Evolutionary conservation across 2,797 vertebrate genomes (phyloP).

Genomic region (Aplochiton taeniatus): DNA sequence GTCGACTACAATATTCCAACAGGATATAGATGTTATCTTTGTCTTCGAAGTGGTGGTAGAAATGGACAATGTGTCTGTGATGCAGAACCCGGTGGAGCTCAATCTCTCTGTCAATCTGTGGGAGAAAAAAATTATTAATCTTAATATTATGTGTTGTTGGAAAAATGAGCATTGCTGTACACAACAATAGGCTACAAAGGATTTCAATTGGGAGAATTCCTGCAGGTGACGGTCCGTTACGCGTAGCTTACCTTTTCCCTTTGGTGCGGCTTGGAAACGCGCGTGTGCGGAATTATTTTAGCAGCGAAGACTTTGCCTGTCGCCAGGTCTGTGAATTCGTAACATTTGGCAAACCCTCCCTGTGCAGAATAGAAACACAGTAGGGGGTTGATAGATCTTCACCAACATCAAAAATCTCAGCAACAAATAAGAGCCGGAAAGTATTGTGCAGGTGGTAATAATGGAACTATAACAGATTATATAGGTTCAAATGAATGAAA

Average conservation of each 20-base stretch:
- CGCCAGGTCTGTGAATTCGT: slow-evolving; percentile 86
- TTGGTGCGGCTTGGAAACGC: slow-evolving; percentile 88
- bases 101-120: slow-evolving; percentile 86
- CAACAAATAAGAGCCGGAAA: background rate
- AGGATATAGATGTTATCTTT: slow-evolving; percentile 89
- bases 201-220: no score
- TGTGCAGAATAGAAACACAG: slow-evolving; percentile 39
- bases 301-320: slow-evolving; percentile 87
- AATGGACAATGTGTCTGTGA: slow-evolving; percentile 85
- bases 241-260: slow-evolving; percentile 80
- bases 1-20: slow-evolving; percentile 85
- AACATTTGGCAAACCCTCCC: slow-evolving; percentile 90
- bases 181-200: no score
- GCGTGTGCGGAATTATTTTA: slow-evolving; percentile 87
- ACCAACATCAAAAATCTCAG: background rate
- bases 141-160: background rate
- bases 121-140: background rate
- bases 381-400: background rate
- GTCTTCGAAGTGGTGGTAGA: slow-evolving; percentile 88
- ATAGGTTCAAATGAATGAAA: no score
- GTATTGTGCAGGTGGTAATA: no score
- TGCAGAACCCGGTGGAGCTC: slow-evolving; percentile 84
- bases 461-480: no score
- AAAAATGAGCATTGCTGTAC: no score
- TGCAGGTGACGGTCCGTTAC: background rate